phyloP scores from a whole-genome alignment of 2,888 invertebrate species.

The Alcis repandata region DNA sequence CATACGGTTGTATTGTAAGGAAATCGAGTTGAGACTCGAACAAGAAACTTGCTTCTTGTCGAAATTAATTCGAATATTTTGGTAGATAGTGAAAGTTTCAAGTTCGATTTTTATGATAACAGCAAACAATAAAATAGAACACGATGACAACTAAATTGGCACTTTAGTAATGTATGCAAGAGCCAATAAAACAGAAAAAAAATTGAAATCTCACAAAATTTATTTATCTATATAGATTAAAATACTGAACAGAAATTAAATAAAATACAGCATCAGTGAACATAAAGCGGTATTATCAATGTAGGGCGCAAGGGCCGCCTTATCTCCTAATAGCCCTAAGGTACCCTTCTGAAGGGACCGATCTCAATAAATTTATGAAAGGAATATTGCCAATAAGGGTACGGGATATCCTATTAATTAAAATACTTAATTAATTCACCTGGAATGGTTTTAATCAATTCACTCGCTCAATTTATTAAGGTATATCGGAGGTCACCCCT shows the following conservation, averaged over 20 bases:
- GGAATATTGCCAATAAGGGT: slow-evolving; percentile 86
- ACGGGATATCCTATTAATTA: slow-evolving; percentile 86
- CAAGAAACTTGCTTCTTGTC: background rate
- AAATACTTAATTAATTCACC: slow-evolving; percentile 87
- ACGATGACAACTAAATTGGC: too few species aligned
- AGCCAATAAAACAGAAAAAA: too few species aligned
- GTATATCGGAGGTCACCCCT: slow-evolving; percentile 69
- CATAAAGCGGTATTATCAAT: slow-evolving; percentile 67
- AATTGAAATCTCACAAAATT: background rate
- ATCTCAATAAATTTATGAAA: slow-evolving; percentile 87
- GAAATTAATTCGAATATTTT: background rate
- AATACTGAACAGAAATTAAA: slow-evolving; percentile 34
- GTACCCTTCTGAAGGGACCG: slow-evolving; percentile 76
- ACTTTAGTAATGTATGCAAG: too few species aligned
- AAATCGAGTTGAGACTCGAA: slow-evolving; percentile 29
- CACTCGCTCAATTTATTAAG: slow-evolving; percentile 83
- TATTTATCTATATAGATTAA: slow-evolving; percentile 13
- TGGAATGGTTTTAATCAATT: slow-evolving; percentile 86
- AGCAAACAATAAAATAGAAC: too few species aligned
- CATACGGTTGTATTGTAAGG: slow-evolving; percentile 17
- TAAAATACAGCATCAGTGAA: slow-evolving; percentile 44
- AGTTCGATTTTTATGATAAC: background rate
- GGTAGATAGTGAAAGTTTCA: background rate
- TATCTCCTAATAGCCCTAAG: slow-evolving; percentile 75
- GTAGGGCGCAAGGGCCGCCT: slow-evolving; percentile 58